phyloP scores from a whole-genome alignment of 2,888 invertebrate species.

The Tridacna gigas region DNA sequence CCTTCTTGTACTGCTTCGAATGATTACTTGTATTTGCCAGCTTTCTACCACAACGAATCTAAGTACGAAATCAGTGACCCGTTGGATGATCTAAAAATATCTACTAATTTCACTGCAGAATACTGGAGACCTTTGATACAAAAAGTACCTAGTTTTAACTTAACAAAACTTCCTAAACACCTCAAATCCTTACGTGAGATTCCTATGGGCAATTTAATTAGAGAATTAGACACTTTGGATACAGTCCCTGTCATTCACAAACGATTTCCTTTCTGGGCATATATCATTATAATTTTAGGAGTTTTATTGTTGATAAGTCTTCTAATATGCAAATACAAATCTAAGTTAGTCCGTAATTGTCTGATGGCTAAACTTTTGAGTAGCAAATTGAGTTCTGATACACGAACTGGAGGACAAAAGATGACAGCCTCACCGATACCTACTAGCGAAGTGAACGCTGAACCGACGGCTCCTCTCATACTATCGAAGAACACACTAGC shows the following conservation, averaged over 20 bases:
- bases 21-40: background rate
- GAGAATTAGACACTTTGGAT: background rate
- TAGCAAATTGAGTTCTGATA: background rate
- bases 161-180: background rate
- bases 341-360: background rate
- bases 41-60: background rate
- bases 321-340: background rate
- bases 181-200: background rate
- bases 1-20: background rate
- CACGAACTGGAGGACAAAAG: background rate
- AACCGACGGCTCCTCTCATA: too few species aligned
- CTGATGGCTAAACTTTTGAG: background rate
- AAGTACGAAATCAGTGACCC: background rate
- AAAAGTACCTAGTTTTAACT: background rate
- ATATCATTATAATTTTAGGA: background rate
- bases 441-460: too few species aligned
- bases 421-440: too few species aligned
- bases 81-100: background rate
- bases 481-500: too few species aligned
- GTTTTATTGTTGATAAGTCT: background rate
- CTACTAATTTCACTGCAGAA: background rate
- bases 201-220: background rate
- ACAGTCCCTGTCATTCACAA: background rate
- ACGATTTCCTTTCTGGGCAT: background rate
- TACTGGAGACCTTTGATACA: background rate